phyloP scores from a whole-genome alignment of 2,113 vertebrate species.

The Campylorhamphus procurvoides region DNA sequence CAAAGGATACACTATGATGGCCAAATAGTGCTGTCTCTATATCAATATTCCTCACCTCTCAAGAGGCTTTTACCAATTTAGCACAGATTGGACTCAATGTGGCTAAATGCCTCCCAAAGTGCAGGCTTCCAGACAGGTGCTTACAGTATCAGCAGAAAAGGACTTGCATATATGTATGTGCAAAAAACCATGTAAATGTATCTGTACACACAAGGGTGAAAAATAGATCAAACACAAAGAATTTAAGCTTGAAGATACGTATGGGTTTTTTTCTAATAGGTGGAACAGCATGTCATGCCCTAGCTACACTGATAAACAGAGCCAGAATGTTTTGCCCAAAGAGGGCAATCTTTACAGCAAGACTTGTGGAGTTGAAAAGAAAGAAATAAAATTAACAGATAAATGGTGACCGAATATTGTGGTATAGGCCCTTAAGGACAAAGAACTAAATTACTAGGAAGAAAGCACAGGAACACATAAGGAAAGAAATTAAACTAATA shows the following conservation, averaged over 20 bases:
- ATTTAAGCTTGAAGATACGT: neutral
- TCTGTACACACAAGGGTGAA: neutral
- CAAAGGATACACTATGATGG: neutral
- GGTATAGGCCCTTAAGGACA: neutral
- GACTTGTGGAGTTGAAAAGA: neutral
- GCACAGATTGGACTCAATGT: neutral
- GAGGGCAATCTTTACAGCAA: constrained; percentile 5
- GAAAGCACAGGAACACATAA: neutral
- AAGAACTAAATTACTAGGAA: neutral
- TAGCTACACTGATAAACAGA: constrained; percentile 33
- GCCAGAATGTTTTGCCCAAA: neutral
- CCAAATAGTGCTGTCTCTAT: neutral
- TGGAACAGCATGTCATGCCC: neutral
- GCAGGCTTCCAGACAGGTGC: neutral
- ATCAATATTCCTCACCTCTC: neutral
- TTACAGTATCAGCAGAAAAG: neutral
- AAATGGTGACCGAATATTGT: constrained; percentile 29
- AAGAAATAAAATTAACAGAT: constrained; percentile 45
- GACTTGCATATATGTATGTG: neutral
- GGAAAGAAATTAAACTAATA: constrained; percentile 5
- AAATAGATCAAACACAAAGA: neutral
- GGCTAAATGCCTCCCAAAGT: neutral
- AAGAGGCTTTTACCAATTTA: neutral
- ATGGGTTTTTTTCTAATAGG: neutral
- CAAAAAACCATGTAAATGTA: neutral